Evolutionary conservation across 2,888 invertebrate genomes (phyloP).

Genomic region (Elmis aenea): DNA sequence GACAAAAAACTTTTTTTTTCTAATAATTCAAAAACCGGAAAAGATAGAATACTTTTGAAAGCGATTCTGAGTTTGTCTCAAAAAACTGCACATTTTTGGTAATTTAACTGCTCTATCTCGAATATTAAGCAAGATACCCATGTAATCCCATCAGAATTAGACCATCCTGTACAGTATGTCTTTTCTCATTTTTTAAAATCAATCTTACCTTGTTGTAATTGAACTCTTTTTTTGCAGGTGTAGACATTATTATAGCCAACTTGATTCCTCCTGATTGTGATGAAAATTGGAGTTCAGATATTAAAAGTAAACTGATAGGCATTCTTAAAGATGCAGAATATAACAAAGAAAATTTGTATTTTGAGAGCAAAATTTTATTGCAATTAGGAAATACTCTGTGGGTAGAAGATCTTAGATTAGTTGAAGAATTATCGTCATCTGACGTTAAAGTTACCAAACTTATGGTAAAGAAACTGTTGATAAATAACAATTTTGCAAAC

Average conservation of each 20-base stretch:
- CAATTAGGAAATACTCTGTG: constrained; percentile 60
- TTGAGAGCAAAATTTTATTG: constrained; percentile 51
- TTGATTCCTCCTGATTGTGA: constrained; percentile 37
- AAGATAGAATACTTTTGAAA: no score
- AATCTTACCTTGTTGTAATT: no score
- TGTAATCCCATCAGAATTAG: no score
- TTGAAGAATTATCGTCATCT: constrained; percentile 50
- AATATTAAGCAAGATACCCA: no score
- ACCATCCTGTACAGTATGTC: no score
- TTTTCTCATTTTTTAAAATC: no score
- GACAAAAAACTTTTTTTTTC: no score
- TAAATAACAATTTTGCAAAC: constrained; percentile 45
- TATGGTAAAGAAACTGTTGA: constrained; percentile 52
- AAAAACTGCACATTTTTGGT: no score
- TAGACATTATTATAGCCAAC: constrained; percentile 34
- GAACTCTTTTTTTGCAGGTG: constrained; percentile 25
- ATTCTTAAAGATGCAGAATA: constrained; percentile 8
- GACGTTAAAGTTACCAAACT: constrained; percentile 52
- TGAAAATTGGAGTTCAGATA: constrained; percentile 24
- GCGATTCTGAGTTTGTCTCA: no score
- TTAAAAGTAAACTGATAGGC: constrained; percentile 10
- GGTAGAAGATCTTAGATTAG: constrained; percentile 58
- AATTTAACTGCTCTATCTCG: no score
- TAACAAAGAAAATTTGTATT: constrained; percentile 25
- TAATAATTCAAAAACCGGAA: no score